These are phyloP conservation scores for Bothrops jararaca DNA, from an alignment of 2,113 vertebrate genomes.

Conservation along the genomic window DNA sequence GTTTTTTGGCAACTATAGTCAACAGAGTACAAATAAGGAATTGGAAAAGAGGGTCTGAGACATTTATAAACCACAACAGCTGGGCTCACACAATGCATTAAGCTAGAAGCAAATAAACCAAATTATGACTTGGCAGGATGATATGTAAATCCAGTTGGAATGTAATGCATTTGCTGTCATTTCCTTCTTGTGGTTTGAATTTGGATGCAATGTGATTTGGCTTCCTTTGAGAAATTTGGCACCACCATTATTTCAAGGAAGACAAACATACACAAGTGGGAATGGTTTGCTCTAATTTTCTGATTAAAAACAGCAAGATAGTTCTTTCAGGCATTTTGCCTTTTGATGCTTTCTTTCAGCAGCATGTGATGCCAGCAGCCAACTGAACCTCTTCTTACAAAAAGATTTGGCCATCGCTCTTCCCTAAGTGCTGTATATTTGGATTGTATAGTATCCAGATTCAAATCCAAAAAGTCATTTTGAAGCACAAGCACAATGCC, in stretches of 20 bases:
- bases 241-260: background rate
- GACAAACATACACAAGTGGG: background rate
- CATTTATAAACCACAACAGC: background rate
- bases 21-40: background rate
- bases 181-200: background rate
- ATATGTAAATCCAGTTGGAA: background rate
- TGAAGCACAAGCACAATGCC: background rate
- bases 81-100: background rate
- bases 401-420: background rate
- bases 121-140: background rate
- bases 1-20: background rate
- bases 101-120: background rate
- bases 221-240: background rate
- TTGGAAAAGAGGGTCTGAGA: background rate
- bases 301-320: background rate
- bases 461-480: background rate
- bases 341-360: background rate
- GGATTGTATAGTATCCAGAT: background rate
- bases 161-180: background rate
- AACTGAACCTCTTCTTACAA: background rate
- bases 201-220: background rate
- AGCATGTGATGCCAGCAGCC: background rate
- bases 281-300: background rate
- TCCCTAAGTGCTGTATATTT: background rate
- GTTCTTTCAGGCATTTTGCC: background rate